Evolutionary conservation across 1,140 invertebrate genomes (phyloP).

Genomic region (Plectrocnemia conspersa): DNA sequence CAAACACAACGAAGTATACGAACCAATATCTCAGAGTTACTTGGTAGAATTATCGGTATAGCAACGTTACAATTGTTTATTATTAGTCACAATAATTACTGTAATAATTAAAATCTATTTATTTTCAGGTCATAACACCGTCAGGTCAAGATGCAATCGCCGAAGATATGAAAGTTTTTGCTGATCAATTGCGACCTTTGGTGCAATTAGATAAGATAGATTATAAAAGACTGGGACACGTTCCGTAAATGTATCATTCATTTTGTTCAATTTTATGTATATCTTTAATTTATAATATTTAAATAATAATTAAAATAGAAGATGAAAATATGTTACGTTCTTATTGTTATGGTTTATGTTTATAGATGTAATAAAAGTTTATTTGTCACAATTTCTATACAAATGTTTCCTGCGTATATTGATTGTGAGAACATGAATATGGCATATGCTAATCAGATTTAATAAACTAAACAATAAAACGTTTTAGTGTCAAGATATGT

Average conservation of each 20-base stretch:
- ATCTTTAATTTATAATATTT: too few relatives aligned
- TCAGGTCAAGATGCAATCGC: slow-evolving; percentile 90
- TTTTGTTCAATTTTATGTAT: too few relatives aligned
- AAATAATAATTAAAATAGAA: too few relatives aligned
- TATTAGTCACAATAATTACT: neutral
- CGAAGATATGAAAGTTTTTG: slow-evolving; percentile 93
- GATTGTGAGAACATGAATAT: too few relatives aligned
- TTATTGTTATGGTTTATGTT: too few relatives aligned
- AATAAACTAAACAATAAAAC: too few relatives aligned
- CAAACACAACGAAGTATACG: slow-evolving; percentile 65
- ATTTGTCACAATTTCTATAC: too few relatives aligned
- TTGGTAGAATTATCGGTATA: slow-evolving; percentile 85
- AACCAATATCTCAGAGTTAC: slow-evolving; percentile 87
- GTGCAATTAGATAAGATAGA: slow-evolving; percentile 89
- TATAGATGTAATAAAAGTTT: too few relatives aligned
- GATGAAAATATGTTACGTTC: too few relatives aligned
- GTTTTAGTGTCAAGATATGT: too few relatives aligned
- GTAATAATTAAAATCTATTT: neutral
- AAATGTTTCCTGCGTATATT: too few relatives aligned
- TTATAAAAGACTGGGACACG: slow-evolving; percentile 69
- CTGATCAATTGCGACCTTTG: slow-evolving; percentile 88
- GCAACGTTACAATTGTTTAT: slow-evolving; percentile 19
- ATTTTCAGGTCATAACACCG: slow-evolving; percentile 71
- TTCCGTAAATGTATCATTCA: slow-evolving; percentile 40
- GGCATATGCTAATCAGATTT: too few relatives aligned